These are phyloP conservation scores for Homalodisca vitripennis DNA, from an alignment of 1,140 invertebrate species.

Conservation along the genomic window DNA sequence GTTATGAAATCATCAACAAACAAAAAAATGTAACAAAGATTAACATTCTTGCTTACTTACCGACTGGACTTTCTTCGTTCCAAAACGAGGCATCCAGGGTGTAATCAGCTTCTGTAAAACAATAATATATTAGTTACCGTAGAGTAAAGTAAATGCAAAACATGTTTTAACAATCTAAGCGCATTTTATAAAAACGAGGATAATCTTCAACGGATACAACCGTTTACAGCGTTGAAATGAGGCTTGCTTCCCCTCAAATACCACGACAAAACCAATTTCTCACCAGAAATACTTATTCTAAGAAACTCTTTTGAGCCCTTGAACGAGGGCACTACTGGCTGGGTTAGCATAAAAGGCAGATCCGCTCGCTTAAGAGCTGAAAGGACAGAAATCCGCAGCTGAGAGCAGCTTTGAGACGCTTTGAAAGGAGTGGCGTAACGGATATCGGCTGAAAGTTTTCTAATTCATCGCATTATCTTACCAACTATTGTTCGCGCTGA, in stretches of 20 bases:
- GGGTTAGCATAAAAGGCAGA: not conserved
- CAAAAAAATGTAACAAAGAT: no score
- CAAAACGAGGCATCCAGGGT: slow-evolving; percentile 88
- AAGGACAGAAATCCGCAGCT: slow-evolving; percentile 34
- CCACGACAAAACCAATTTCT: not conserved
- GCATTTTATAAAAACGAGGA: slow-evolving; percentile 20
- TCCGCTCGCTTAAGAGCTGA: not conserved
- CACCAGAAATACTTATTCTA: not conserved
- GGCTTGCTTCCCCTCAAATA: slow-evolving; percentile 35
- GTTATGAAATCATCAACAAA: no score
- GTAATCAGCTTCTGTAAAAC: slow-evolving; percentile 84
- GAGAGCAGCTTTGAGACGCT: slow-evolving; percentile 25
- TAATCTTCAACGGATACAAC: slow-evolving; percentile 2
- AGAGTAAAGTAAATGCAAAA: slow-evolving; percentile 14
- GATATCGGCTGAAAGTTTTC: not conserved
- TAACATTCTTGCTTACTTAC: no score
- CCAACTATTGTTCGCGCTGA: not conserved
- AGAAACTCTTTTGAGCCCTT: not conserved
- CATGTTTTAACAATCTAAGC: slow-evolving; percentile 29
- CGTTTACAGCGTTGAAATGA: slow-evolving; percentile 32
- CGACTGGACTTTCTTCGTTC: slow-evolving; percentile 84
- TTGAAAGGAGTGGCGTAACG: not conserved
- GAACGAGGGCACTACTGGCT: not conserved
- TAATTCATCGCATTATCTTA: not conserved
- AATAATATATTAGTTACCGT: slow-evolving; percentile 33